Conservation (phyloP, 2,888 invertebrate genomes). For the Heliconius erato region DNA sequence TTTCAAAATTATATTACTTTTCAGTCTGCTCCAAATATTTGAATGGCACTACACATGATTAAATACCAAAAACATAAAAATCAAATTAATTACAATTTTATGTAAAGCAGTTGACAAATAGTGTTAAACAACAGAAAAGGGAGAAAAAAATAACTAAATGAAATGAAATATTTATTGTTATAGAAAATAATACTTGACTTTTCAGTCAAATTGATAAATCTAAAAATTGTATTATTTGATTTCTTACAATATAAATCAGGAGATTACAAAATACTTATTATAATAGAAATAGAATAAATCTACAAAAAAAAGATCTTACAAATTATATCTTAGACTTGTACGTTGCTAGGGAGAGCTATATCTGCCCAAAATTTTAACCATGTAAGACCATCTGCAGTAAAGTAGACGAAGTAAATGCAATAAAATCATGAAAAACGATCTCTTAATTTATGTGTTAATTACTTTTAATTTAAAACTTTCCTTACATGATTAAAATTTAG, state of each 20-base stretch:
- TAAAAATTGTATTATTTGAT: conserved; percentile 71
- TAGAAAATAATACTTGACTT: conserved; percentile 82
- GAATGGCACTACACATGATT: conserved; percentile 39
- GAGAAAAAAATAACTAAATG: conserved; percentile 66
- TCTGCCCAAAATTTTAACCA: conserved; percentile 76
- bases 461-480: conserved; percentile 57
- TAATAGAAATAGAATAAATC: conserved; percentile 72
- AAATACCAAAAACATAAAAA: conserved; percentile 12
- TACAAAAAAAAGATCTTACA: conserved; percentile 81
- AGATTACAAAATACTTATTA: conserved; percentile 83
- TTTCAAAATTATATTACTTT: conserved; percentile 62
- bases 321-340: conserved; percentile 83
- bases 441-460: conserved; percentile 58
- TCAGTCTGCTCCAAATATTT: conserved; percentile 60
- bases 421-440: conserved; percentile 63
- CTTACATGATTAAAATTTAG: conserved; percentile 78
- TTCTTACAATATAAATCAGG: conserved; percentile 76
- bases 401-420: conserved; percentile 73
- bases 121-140: conserved; percentile 48
- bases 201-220: conserved; percentile 75
- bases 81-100: conserved; percentile 13
- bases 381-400: conserved; percentile 64
- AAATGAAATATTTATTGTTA: conserved; percentile 79
- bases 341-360: conserved; percentile 81
- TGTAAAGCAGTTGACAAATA: conserved; percentile 16